A percentile compares a stretch with the other conserved stretches of the same genome.
Evolutionary conservation across 2,797 vertebrate species (phyloP).

Genomic region (Pogoniulus pusillus): DNA sequence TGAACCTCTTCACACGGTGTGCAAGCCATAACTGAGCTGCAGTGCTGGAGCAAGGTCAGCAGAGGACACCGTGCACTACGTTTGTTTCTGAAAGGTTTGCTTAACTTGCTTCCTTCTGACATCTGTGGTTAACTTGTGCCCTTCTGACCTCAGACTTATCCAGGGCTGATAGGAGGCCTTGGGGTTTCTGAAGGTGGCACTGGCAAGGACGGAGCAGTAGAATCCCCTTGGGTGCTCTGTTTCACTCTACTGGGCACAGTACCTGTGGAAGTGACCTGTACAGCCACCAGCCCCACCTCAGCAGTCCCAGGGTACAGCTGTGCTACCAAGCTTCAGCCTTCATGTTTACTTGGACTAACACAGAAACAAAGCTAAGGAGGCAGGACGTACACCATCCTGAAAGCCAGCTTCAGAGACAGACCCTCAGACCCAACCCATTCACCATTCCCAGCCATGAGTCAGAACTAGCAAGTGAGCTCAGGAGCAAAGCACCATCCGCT

Average conservation of each 20-base stretch:
- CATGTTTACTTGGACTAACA: neutral
- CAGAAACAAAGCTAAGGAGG: neutral
- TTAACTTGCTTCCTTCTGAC: conserved; percentile 24
- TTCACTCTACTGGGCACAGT: accelerated
- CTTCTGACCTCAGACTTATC: neutral
- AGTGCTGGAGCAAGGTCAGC: conserved; percentile 65
- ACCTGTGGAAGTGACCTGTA: neutral
- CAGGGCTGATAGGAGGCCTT: neutral
- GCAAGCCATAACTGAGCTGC: neutral
- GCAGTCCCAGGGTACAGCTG: neutral
- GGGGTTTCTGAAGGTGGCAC: neutral
- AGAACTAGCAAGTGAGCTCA: neutral
- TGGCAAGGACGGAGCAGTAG: neutral
- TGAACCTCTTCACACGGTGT: neutral
- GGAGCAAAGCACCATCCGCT: neutral
- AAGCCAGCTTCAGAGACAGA: neutral
- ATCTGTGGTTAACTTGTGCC: neutral
- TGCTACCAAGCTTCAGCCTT: neutral
- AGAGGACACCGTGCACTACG: neutral
- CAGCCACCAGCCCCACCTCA: neutral
- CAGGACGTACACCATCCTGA: neutral
- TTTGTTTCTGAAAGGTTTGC: conserved; percentile 30
- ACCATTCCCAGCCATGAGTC: neutral
- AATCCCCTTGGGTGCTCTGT: neutral
- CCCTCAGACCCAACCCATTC: neutral